These are phyloP conservation scores for Matsumurasca onukii DNA, from an alignment of 1,140 invertebrate genomes.

Conservation along the genomic window DNA sequence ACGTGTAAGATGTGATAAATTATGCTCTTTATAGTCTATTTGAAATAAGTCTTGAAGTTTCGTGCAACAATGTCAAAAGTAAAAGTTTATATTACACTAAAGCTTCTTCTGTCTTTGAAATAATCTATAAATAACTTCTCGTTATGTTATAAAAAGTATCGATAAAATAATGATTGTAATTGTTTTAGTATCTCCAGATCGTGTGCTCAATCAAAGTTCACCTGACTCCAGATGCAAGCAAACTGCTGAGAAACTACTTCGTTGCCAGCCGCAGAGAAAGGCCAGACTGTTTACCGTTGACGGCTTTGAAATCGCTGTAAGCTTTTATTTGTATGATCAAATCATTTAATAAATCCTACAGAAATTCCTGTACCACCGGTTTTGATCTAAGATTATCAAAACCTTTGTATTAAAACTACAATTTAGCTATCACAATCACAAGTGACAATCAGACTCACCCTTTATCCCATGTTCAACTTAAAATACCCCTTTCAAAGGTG, in stretches of 20 bases:
- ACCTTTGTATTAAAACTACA: no score
- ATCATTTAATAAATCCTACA: not conserved
- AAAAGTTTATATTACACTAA: no score
- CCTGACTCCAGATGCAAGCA: slow-evolving; percentile 32
- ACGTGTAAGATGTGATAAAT: not conserved
- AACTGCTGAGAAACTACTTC: slow-evolving; percentile 41
- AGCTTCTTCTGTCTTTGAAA: not conserved
- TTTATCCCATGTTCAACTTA: no score
- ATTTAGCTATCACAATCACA: no score
- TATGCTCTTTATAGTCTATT: no score
- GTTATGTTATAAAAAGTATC: not conserved
- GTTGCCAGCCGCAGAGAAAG: slow-evolving; percentile 38
- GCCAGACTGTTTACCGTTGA: slow-evolving; percentile 37
- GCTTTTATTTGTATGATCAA: slow-evolving; percentile 17
- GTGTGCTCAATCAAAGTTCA: slow-evolving; percentile 30
- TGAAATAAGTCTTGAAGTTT: no score
- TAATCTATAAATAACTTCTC: not conserved
- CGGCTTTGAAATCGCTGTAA: slow-evolving; percentile 39
- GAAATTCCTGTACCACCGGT: not conserved
- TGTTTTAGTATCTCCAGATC: slow-evolving; percentile 34
- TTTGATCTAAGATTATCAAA: no score
- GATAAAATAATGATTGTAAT: not conserved
- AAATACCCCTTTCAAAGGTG: no score
- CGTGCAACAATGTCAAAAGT: no score
- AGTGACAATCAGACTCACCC: no score